These are phyloP conservation scores for Rhynchonycteris naso DNA, from an alignment of 2,797 vertebrate genomes.

Conservation along the genomic window DNA sequence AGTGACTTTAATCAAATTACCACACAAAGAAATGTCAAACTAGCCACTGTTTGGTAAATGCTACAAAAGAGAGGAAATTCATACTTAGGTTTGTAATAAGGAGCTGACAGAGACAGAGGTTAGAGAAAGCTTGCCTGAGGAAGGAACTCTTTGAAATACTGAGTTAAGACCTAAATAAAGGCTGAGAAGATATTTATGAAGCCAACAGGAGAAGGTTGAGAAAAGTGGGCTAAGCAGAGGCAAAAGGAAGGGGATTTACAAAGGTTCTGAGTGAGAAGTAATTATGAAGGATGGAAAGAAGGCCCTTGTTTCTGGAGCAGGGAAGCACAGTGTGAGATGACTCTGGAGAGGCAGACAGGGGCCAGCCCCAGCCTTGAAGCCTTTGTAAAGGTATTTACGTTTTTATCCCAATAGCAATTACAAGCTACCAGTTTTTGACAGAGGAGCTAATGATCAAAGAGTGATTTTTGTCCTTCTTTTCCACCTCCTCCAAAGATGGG, in stretches of 20 bases:
- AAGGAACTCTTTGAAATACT: background rate
- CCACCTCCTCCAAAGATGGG: background rate
- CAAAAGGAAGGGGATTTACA: background rate
- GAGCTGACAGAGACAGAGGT: background rate
- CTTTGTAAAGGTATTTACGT: background rate
- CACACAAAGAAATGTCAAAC: slow-evolving; percentile 14
- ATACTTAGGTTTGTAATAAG: slow-evolving; percentile 10
- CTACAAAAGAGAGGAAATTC: slow-evolving; percentile 4
- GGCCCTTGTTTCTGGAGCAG: background rate
- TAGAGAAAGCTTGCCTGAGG: background rate
- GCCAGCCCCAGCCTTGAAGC: background rate
- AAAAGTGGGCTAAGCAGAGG: background rate
- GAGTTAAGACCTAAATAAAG: slow-evolving; percentile 29
- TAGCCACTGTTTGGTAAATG: background rate
- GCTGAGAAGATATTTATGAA: background rate
- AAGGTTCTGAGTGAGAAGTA: background rate
- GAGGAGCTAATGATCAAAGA: background rate
- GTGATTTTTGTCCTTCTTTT: background rate
- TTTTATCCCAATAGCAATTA: background rate
- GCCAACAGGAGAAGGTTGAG: background rate
- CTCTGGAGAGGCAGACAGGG: background rate
- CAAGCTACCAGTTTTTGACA: background rate
- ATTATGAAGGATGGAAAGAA: background rate
- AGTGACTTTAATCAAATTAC: slow-evolving; percentile 21
- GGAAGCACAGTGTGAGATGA: background rate